These are phyloP conservation scores for Brachymystax lenok DNA, from an alignment of 2,797 vertebrate species.

Conservation along the genomic window DNA sequence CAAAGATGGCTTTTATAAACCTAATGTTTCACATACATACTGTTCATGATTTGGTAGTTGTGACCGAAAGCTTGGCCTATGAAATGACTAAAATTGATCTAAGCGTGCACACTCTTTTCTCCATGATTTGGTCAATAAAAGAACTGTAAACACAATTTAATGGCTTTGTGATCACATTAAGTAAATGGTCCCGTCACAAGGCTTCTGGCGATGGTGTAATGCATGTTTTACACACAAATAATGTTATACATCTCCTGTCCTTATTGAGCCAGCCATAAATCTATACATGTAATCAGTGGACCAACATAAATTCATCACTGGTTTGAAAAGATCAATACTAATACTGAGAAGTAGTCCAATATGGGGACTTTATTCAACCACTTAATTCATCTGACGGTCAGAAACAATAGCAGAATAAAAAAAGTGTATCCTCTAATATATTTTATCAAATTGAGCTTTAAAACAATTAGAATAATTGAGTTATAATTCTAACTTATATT, in stretches of 20 bases:
- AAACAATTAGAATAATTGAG: not conserved
- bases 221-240: slow-evolving; percentile 73
- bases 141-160: slow-evolving; percentile 68
- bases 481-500: not conserved
- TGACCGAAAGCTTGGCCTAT: not conserved
- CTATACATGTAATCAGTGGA: slow-evolving; percentile 63
- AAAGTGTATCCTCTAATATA: not conserved
- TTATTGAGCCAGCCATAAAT: slow-evolving; percentile 67
- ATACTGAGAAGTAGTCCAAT: slow-evolving; percentile 23
- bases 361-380: not conserved
- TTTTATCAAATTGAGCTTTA: not conserved
- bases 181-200: slow-evolving; percentile 65
- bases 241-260: slow-evolving; percentile 59
- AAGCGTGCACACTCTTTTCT: not conserved
- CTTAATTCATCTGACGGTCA: not conserved
- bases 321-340: slow-evolving; percentile 62
- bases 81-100: not conserved
- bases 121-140: slow-evolving; percentile 65
- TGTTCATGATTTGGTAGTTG: slow-evolving; percentile 53
- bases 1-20: slow-evolving; percentile 30
- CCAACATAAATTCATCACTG: slow-evolving; percentile 61
- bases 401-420: not conserved
- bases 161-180: slow-evolving; percentile 68
- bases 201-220: slow-evolving; percentile 63
- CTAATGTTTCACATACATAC: slow-evolving; percentile 50